phyloP scores from a whole-genome alignment of 2,113 vertebrate genomes.

The Pomatorhinus ruficollis region DNA sequence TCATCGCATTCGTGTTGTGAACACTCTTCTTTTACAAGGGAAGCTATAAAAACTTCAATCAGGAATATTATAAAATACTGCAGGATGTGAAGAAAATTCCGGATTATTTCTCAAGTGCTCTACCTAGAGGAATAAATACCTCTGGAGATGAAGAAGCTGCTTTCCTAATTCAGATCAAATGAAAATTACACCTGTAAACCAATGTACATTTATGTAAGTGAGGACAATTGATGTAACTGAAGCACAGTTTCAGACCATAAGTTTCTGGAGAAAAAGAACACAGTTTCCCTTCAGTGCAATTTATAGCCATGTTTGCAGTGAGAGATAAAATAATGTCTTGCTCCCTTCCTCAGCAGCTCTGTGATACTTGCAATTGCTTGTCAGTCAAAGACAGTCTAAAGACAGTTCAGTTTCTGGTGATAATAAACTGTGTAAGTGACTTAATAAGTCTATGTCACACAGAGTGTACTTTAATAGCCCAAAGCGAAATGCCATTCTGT shows the following conservation, averaged over 20 bases:
- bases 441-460: background rate
- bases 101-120: background rate
- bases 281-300: background rate
- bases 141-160: background rate
- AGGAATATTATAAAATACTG: background rate
- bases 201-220: background rate
- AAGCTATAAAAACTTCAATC: background rate
- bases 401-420: background rate
- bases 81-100: background rate
- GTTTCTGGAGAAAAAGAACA: background rate
- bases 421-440: background rate
- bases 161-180: background rate
- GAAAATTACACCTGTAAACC: background rate
- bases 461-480: background rate
- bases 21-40: background rate
- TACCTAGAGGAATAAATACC: background rate
- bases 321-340: background rate
- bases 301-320: conserved; percentile 7
- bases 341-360: background rate
- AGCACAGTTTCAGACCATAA: background rate
- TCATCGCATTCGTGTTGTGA: background rate
- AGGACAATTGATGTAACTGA: background rate
- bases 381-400: conserved; percentile 21
- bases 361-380: conserved; percentile 29
- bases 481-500: background rate